These are phyloP conservation scores for Setipinna tenuifilis DNA, from an alignment of 2,797 vertebrate genomes.

Conservation along the genomic window DNA sequence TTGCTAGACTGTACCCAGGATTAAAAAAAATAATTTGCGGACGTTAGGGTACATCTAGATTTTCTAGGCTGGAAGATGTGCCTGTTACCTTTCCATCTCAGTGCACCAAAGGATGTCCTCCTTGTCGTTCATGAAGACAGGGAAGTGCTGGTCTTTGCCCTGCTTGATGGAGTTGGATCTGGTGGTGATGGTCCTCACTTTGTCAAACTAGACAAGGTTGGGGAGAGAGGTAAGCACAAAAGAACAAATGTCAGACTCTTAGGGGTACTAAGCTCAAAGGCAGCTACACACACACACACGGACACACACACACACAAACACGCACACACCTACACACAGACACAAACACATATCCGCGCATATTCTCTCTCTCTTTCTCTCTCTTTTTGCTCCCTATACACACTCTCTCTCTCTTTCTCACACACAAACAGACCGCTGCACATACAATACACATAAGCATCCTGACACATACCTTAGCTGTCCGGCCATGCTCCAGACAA, in stretches of 20 bases:
- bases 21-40: no score
- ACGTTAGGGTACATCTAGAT: no score
- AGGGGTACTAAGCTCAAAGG: not conserved
- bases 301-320: not conserved
- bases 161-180: conserved; percentile 99
- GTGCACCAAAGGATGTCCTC: conserved; percentile 99
- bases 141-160: conserved; percentile 98
- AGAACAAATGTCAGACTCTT: not conserved
- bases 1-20: no score
- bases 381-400: no score
- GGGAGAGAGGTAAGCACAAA: not conserved
- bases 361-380: no score
- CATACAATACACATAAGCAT: not conserved
- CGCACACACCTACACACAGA: no score
- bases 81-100: conserved; percentile 93
- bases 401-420: not conserved
- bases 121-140: conserved; percentile 97
- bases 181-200: conserved; percentile 98
- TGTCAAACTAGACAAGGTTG: conserved; percentile 83
- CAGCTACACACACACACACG: not conserved
- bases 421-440: not conserved
- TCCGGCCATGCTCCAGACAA: conserved; percentile 95
- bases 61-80: not conserved
- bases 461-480: conserved; percentile 84
- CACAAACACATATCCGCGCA: no score